These are phyloP conservation scores for Charaxes varanes DNA, from an alignment of 1,140 invertebrate species.

Conservation along the genomic window DNA sequence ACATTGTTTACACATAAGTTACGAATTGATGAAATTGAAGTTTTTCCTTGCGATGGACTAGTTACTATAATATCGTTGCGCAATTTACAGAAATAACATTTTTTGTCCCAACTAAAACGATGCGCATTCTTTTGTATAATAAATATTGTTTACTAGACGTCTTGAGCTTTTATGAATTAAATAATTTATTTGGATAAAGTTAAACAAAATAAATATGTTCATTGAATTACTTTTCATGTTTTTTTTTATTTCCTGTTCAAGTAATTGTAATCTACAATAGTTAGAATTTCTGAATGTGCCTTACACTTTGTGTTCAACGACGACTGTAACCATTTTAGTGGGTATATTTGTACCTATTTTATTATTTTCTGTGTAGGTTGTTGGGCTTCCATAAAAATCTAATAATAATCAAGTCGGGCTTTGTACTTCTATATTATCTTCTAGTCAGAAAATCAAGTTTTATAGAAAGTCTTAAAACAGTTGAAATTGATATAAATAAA, in stretches of 20 bases:
- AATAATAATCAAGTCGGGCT: no score
- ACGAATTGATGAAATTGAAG: no score
- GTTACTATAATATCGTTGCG: slow-evolving; percentile 5
- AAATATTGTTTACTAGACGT: neutral
- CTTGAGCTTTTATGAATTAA: slow-evolving; percentile 34
- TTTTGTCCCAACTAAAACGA: no score
- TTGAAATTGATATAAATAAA: no score
- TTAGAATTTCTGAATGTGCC: slow-evolving; percentile 16
- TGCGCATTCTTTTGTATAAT: slow-evolving; percentile 1
- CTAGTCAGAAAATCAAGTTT: no score
- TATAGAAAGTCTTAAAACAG: no score
- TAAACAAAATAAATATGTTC: slow-evolving; percentile 56
- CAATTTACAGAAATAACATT: no score
- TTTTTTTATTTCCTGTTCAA: slow-evolving; percentile 31
- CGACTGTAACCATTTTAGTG: no score
- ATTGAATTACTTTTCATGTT: slow-evolving; percentile 42
- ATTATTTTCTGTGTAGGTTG: neutral
- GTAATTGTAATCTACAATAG: slow-evolving; percentile 10
- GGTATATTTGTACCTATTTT: no score
- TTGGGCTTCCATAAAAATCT: slow-evolving; percentile 11
- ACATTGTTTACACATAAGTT: no score
- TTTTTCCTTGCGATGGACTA: neutral
- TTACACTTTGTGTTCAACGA: slow-evolving; percentile 19
- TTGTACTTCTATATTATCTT: no score
- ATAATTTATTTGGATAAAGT: slow-evolving; percentile 29